Evolutionary conservation across 2,797 vertebrate species (phyloP), one percentile per base, ranked within the genome.

Genomic region (Pygocentrus nattereri): DNA sequence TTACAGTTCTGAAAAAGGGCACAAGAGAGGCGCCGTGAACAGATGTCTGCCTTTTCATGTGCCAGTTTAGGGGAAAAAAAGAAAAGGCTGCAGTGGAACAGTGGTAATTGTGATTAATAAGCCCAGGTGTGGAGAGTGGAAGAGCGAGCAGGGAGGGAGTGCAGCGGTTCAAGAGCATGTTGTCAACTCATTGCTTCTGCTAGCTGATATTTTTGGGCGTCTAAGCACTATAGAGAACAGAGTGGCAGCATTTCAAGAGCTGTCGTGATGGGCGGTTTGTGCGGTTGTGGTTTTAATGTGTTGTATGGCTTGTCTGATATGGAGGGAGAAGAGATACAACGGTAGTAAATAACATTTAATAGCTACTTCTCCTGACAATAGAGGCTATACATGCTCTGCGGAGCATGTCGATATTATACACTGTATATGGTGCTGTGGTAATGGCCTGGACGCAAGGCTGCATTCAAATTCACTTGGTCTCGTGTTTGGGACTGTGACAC

Each of bases 31-130:
- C 47, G 58, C 73, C 70, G 56, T 19, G 62, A 84, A 87, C 87
- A 87, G 87, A 88, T 88, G 87, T 84, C 84, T 79, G 80, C 47
- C 73, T 82, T 83, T 84, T 86, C 72, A 78, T 82, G 76, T 78
- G 81, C 76, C 81, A 78, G 52, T 82, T 67, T 73, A 59, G 50
- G 50, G 18, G 50, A 5, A 5, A 7, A 56, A 56, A 56, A 56
- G 52, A 58, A 21, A 54, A 69, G 54, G 49, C 75, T 54, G 74
- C 59, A 68, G 73, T 78, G 76, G 65, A 52, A 78, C 59, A 49
- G 76, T 50, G 81, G 76, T 82, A 78, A 82, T 74, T 78, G 81
- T 82, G 81, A 82, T 82, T 82, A 82, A 82, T 82, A 82, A 78
- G 76, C 70, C 41, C 70, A 82, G 81, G 76, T 78, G 81, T 78